These are phyloP conservation scores for Cerceris ruficornis DNA, from an alignment of 2,888 invertebrate genomes.

Conservation along the genomic window DNA sequence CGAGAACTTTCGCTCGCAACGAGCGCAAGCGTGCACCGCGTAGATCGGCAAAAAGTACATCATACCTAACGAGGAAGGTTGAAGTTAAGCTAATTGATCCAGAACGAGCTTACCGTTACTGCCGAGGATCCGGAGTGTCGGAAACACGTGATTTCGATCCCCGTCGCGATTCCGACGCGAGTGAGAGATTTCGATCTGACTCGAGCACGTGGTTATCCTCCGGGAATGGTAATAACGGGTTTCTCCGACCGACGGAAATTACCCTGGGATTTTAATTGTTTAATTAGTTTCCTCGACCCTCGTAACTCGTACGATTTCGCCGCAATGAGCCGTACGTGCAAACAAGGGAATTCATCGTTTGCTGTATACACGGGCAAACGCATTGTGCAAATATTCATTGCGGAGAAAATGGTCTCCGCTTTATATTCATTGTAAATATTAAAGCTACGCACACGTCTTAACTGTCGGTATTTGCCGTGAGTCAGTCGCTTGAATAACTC, in stretches of 20 bases:
- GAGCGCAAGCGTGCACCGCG: constrained; percentile 19
- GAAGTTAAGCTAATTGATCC: constrained; percentile 61
- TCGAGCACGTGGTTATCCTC: constrained; percentile 26
- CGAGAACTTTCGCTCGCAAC: constrained; percentile 31
- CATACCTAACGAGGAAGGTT: constrained; percentile 56
- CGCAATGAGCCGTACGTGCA: not conserved
- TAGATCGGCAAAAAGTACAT: constrained; percentile 32
- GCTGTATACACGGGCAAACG: not conserved
- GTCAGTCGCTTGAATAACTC: constrained; percentile 42
- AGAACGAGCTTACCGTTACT: constrained; percentile 53
- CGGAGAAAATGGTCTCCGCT: not conserved
- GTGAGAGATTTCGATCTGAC: constrained; percentile 39
- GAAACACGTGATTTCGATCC: constrained; percentile 49
- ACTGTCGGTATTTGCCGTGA: constrained; percentile 38
- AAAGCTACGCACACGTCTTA: constrained; percentile 22
- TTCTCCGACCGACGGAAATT: not conserved
- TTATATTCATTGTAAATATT: constrained; percentile 19
- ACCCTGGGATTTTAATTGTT: not conserved
- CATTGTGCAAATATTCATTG: constrained; percentile 23
- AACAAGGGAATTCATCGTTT: not conserved
- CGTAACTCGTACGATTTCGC: not conserved
- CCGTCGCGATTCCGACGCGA: constrained; percentile 22
- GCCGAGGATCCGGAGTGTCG: constrained; percentile 41
- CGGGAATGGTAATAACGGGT: constrained; percentile 25
- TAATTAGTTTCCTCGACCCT: not conserved